A percentile compares a stretch with the other conserved stretches of the same genome.
These are phyloP conservation scores for Bucorvus abyssinicus DNA, from an alignment of 2,797 vertebrate species.

Conservation along the genomic window DNA sequence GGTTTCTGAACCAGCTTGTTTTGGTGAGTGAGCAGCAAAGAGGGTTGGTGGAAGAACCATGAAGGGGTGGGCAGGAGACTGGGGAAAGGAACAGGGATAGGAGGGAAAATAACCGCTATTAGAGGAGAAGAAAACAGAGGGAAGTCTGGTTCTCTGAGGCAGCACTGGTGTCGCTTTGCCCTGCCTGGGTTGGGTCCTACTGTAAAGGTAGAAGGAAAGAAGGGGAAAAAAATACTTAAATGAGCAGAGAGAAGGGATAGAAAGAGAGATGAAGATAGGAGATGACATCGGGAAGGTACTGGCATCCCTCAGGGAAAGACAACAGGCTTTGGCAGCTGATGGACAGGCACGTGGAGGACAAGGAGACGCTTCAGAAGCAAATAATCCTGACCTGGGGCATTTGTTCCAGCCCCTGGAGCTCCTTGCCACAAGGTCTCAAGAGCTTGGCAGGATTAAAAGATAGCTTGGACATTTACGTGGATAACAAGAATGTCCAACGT, in stretches of 20 bases:
- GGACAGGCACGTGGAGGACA: neutral
- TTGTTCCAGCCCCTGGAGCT: neutral
- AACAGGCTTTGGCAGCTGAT: neutral
- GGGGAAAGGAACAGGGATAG: neutral
- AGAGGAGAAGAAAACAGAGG: neutral
- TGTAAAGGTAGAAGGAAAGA: neutral
- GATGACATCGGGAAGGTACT: neutral
- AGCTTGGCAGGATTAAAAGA: neutral
- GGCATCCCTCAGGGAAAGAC: neutral
- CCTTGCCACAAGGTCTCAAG: neutral
- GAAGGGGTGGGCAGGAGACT: neutral
- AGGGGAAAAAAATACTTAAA: neutral
- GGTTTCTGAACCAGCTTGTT: neutral
- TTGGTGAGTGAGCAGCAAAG: neutral
- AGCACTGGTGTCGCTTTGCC: neutral
- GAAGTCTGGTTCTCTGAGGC: neutral
- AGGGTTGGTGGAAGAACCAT: neutral
- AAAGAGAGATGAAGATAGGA: neutral
- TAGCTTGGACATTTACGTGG: neutral
- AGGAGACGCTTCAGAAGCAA: neutral
- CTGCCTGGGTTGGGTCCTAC: neutral
- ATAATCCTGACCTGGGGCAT: neutral
- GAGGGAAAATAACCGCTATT: rapidly evolving
- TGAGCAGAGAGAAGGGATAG: neutral
- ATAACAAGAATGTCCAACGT: neutral